Base-by-base conservation (phyloP, 2,113 vertebrate species). In the Oophaga pumilio region DNA sequence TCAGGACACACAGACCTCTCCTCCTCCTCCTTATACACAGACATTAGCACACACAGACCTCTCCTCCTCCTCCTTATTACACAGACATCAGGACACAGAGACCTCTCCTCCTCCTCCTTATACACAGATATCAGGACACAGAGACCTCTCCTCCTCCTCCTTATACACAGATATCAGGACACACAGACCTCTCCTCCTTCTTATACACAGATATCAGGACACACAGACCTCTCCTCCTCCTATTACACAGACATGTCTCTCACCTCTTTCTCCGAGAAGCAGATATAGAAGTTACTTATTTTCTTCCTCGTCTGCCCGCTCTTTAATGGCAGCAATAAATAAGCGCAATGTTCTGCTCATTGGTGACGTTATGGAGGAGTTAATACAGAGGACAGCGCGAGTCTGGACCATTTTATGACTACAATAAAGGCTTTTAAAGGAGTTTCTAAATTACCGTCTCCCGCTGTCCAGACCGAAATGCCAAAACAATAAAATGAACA, bases 381-480 rank as follows among this genome's bases (percentile, higher is more conserved):
- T 81, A 81, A 87, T 81, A 60, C 64, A 71, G 33, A 81, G 66
- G 85, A 86, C 76, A 79, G 64, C 18, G 74, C 17, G 24, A 43
- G 33, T 69, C 17, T 80, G 62, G 43, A 81, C 50, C 11, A 43
- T 87, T 86, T 87, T 87, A 80, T 60, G 85, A 81, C 17, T 14
- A 66, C 62, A 81, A 87, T 87, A 81, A 87, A 87, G 66, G 43
- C n/a, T 79, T 78, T 86, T 86, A 86, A 79, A 86, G 50, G 85
- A 80, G 85, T 80, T 68, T 73, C 66, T 87, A 73, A 87, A 81
- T 73, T 66, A 81, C 33, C 20, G 8, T n/a, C 85, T 71, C 64
- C 73, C 17, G 28, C 77, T n/a, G 77, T 53, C 77, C 85, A 81
- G 66, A 59, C 77, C 14, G 66, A 81, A 87, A 87, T 81, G 77